A percentile compares a stretch with the other conserved stretches of the same genome.
Evolutionary conservation across 2,888 invertebrate species (phyloP).

Genomic region (Drosophila nigritarsus): DNA sequence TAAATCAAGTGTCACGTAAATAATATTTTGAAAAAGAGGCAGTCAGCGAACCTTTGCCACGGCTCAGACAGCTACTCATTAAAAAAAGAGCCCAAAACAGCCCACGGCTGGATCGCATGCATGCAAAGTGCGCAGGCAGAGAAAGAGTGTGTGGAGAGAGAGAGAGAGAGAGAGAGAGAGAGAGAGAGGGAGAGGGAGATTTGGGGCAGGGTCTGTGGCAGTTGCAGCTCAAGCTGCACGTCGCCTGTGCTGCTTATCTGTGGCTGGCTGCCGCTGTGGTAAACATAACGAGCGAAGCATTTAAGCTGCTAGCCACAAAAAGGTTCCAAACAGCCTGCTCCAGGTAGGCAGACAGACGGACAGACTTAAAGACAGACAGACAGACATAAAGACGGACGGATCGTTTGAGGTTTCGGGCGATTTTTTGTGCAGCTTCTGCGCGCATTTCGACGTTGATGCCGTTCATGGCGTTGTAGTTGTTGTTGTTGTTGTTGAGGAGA

Average conservation of each 20-base stretch:
- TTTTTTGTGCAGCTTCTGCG: slow-evolving; percentile 77
- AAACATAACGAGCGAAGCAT: slow-evolving; percentile 70
- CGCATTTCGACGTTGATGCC: slow-evolving; percentile 55
- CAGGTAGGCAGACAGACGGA: slow-evolving; percentile 32
- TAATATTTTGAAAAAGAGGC: slow-evolving; percentile 77
- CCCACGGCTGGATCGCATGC: slow-evolving; percentile 29
- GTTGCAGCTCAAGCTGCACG: slow-evolving; percentile 23
- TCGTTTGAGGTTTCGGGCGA: slow-evolving; percentile 52
- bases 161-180: not conserved
- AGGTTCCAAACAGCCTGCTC: slow-evolving; percentile 12
- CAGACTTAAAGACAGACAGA: not conserved
- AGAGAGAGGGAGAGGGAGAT: not conserved
- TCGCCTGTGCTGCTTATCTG: slow-evolving; percentile 45
- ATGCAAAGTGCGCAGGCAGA: slow-evolving; percentile 58
- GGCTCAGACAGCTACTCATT: slow-evolving; percentile 52
- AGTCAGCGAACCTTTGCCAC: slow-evolving; percentile 49
- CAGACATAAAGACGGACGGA: slow-evolving; percentile 7
- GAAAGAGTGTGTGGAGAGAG: too few species aligned
- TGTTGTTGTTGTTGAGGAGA: slow-evolving; percentile 10
- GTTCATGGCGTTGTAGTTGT: slow-evolving; percentile 23
- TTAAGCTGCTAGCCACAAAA: slow-evolving; percentile 67
- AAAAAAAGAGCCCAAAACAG: slow-evolving; percentile 47
- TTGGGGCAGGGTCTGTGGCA: slow-evolving; percentile 3
- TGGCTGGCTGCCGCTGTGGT: slow-evolving; percentile 29
- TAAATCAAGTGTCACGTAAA: slow-evolving; percentile 83